These are phyloP conservation scores for Cheirogaleus medius DNA, from an alignment of 2,113 vertebrate species.

Conservation along the genomic window DNA sequence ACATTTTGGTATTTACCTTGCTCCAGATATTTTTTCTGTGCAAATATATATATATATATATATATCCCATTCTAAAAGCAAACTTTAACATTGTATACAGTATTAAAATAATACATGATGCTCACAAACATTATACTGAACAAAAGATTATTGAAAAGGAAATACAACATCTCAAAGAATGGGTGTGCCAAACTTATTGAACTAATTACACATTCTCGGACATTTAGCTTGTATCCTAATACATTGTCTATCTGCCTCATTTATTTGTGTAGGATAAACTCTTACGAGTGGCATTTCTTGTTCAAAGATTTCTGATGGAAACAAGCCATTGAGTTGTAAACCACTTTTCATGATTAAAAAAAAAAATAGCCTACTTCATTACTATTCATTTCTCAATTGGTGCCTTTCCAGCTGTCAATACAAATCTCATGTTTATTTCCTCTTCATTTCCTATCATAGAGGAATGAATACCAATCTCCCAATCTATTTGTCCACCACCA, in stretches of 20 bases:
- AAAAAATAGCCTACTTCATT: neutral
- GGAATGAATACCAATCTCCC: neutral
- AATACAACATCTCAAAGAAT: neutral
- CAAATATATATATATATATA: neutral
- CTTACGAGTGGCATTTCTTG: neutral
- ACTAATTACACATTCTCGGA: neutral
- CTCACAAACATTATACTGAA: neutral
- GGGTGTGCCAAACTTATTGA: neutral
- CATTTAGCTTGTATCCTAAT: neutral
- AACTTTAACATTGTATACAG: neutral
- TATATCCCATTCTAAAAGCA: neutral
- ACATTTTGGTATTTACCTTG: neutral
- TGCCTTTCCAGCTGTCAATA: neutral
- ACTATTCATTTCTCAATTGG: neutral
- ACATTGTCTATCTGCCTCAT: neutral
- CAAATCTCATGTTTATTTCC: neutral
- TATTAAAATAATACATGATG: neutral
- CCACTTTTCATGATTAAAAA: too few species aligned
- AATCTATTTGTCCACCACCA: neutral
- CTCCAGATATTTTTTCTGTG: neutral
- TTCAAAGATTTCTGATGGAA: neutral
- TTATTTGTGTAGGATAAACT: neutral
- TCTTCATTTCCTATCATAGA: neutral
- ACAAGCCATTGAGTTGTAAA: neutral
- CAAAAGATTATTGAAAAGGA: neutral